phyloP scores from a whole-genome alignment of 2,888 invertebrate species.

The Nudaria mundana region DNA sequence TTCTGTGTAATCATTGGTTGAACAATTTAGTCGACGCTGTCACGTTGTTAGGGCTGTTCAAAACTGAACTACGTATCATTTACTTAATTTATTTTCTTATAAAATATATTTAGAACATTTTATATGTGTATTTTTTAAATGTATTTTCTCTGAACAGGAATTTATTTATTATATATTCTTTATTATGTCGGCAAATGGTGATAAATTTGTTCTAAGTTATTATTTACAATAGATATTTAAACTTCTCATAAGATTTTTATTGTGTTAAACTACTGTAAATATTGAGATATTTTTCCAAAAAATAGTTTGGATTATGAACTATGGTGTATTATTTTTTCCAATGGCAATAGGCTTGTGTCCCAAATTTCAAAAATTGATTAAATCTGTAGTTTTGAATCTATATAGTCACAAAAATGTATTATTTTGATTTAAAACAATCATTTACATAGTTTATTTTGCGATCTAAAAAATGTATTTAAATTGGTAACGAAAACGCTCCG shows the following conservation, averaged over 20 bases:
- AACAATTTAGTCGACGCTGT: too few species aligned
- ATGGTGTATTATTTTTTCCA: constrained; percentile 20
- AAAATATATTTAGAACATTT: not conserved
- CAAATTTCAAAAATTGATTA: too few species aligned
- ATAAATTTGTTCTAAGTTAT: constrained; percentile 18
- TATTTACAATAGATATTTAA: constrained; percentile 23
- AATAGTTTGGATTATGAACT: constrained; percentile 32
- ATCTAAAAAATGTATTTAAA: too few species aligned
- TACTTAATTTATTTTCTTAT: not conserved
- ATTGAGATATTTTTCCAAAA: constrained; percentile 47
- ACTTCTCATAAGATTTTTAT: constrained; percentile 30
- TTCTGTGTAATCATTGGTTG: too few species aligned
- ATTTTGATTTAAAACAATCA: too few species aligned
- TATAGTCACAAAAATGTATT: too few species aligned
- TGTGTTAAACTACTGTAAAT: constrained; percentile 42
- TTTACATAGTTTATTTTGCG: too few species aligned
- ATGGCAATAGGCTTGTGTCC: too few species aligned
- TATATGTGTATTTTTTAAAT: constrained; percentile 4
- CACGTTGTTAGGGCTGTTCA: too few species aligned
- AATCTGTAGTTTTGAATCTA: too few species aligned
- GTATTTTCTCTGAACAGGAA: constrained; percentile 9
- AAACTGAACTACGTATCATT: not conserved
- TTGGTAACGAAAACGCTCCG: too few species aligned
- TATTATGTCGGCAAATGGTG: constrained; percentile 5
- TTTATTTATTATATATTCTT: not conserved